These are phyloP conservation scores for Pycnomerus fuliginosus DNA, from an alignment of 2,888 invertebrate genomes.

Conservation along the genomic window DNA sequence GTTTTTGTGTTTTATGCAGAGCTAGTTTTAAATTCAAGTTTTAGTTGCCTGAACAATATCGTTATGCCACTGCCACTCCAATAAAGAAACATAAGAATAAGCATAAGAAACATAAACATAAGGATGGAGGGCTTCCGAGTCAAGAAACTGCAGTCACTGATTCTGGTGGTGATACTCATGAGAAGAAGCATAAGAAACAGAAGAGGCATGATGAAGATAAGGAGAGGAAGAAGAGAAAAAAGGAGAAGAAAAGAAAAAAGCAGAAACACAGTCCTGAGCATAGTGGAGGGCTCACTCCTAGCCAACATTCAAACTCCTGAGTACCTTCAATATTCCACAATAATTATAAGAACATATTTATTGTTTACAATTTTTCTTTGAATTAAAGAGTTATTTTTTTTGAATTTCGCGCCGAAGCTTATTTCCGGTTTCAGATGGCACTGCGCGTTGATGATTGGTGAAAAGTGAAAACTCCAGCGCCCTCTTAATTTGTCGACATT, in stretches of 20 bases:
- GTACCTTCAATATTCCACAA: constrained; percentile 22
- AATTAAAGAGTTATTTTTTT: too few relatives aligned
- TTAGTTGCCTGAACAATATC: constrained; percentile 91
- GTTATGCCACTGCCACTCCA: constrained; percentile 87
- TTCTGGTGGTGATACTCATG: constrained; percentile 74
- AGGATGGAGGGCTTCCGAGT: constrained; percentile 77
- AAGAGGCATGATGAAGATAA: constrained; percentile 92
- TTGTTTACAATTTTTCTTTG: not conserved
- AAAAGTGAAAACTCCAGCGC: too few relatives aligned
- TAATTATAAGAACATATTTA: not conserved
- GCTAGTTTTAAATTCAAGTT: too few relatives aligned
- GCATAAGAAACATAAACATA: constrained; percentile 93
- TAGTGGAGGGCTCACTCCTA: constrained; percentile 65
- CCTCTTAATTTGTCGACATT: too few relatives aligned
- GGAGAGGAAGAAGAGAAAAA: constrained; percentile 90
- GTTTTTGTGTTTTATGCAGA: constrained; percentile 30
- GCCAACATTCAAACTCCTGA: constrained; percentile 54
- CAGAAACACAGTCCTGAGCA: constrained; percentile 91
- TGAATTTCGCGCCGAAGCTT: too few relatives aligned
- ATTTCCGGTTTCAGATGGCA: too few relatives aligned
- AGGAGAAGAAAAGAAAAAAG: constrained; percentile 94
- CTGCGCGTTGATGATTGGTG: too few relatives aligned
- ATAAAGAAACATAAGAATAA: constrained; percentile 94
- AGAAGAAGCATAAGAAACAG: constrained; percentile 94
- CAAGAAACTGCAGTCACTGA: constrained; percentile 73